Conservation (phyloP, 2,888 invertebrate genomes). For the Fabriciana adippe region DNA sequence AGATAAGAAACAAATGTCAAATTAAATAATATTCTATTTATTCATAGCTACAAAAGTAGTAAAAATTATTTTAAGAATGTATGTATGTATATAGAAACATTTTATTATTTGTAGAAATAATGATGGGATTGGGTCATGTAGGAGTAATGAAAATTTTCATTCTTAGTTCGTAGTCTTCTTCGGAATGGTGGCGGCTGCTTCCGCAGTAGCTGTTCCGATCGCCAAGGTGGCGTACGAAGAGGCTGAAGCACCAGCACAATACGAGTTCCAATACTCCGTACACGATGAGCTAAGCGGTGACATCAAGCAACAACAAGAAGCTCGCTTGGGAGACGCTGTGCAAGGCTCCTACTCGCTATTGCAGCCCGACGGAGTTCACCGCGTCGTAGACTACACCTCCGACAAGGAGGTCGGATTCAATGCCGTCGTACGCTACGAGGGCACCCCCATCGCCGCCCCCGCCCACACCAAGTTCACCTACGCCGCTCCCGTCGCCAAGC, state of each 20-base stretch:
- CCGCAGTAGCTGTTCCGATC: slow-evolving; percentile 51
- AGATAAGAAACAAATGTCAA: too few species aligned
- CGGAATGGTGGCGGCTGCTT: slow-evolving; percentile 57
- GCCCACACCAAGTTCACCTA: slow-evolving; percentile 43
- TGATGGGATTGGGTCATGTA: not conserved
- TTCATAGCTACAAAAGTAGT: too few species aligned
- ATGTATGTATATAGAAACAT: not conserved
- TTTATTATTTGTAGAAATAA: not conserved
- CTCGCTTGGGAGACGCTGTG: slow-evolving; percentile 68
- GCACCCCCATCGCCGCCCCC: slow-evolving; percentile 57
- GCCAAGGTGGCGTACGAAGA: slow-evolving; percentile 62
- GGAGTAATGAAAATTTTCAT: not conserved
- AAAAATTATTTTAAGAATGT: too few species aligned
- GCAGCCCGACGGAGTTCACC: slow-evolving; percentile 72
- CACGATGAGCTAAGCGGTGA: slow-evolving; percentile 72
- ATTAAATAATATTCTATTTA: too few species aligned
- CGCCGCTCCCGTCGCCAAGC: slow-evolving; percentile 46
- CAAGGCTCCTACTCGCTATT: slow-evolving; percentile 77
- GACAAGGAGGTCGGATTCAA: slow-evolving; percentile 73
- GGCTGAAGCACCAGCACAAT: slow-evolving; percentile 65
- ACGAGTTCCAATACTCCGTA: slow-evolving; percentile 73
- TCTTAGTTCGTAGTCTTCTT: slow-evolving; percentile 56
- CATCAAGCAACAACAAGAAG: slow-evolving; percentile 73
- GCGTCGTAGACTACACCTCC: slow-evolving; percentile 74
- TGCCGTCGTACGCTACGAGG: slow-evolving; percentile 73